Evolutionary conservation across 2,888 invertebrate genomes (phyloP).

Genomic region (Tanaodytes sp.): DNA sequence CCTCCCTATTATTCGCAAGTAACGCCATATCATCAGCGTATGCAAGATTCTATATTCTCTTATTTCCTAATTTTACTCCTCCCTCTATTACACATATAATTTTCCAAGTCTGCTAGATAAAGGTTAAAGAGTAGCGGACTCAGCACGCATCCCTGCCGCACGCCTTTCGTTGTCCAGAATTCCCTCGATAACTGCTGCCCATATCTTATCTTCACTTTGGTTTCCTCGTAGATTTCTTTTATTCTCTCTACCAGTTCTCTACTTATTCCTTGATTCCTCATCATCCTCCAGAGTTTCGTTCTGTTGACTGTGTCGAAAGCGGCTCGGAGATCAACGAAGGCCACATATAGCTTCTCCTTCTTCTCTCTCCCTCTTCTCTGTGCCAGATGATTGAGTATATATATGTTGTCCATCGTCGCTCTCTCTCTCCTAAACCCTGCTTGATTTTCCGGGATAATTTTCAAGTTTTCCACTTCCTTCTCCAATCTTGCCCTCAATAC

Average conservation of each 20-base stretch:
- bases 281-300: neutral
- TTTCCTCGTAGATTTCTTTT: neutral
- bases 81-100: conserved; percentile 14
- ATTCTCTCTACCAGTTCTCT: neutral
- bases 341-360: neutral
- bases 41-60: neutral
- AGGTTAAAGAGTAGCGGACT: too few species aligned
- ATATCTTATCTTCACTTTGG: neutral
- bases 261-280: neutral
- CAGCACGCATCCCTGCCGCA: too few species aligned
- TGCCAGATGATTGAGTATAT: neutral
- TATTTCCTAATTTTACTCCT: neutral
- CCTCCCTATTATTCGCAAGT: neutral
- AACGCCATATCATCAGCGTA: too few species aligned
- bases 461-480: neutral
- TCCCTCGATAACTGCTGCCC: neutral
- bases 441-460: neutral
- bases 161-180: neutral
- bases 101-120: neutral
- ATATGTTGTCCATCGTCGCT: neutral
- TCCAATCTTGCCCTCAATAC: neutral
- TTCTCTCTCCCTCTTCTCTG: neutral
- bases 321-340: neutral
- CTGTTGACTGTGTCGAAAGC: neutral
- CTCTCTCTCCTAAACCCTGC: too few species aligned